These are phyloP conservation scores for Microtus ochrogaster DNA, from an alignment of 2,113 vertebrate species.

Conservation along the genomic window DNA sequence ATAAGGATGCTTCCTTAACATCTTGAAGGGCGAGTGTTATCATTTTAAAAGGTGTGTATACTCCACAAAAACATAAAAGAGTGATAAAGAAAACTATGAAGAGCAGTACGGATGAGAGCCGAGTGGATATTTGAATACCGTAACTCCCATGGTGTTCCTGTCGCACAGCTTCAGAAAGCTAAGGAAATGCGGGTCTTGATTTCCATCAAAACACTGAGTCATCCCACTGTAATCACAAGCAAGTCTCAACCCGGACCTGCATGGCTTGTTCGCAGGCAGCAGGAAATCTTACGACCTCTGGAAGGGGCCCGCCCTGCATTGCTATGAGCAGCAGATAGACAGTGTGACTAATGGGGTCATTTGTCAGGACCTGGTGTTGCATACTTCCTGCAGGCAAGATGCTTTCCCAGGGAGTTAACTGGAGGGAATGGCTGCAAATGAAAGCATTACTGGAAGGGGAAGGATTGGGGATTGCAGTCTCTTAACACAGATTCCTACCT, in stretches of 20 bases:
- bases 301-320: slow-evolving; percentile 68
- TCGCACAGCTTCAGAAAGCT: not conserved
- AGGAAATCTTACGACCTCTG: slow-evolving; percentile 68
- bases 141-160: not conserved
- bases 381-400: not conserved
- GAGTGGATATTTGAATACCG: not conserved
- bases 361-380: slow-evolving; percentile 8
- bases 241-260: slow-evolving; percentile 71
- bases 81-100: not conserved
- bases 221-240: slow-evolving; percentile 21
- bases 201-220: slow-evolving; percentile 53
- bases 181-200: not conserved
- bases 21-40: not conserved
- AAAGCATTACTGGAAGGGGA: slow-evolving; percentile 28
- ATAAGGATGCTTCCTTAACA: not conserved
- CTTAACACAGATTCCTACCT: not conserved
- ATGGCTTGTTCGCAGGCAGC: slow-evolving; percentile 48
- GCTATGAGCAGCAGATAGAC: not conserved
- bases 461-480: slow-evolving; percentile 51
- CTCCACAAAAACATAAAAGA: not conserved
- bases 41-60: not conserved
- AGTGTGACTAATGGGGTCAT: slow-evolving; percentile 40
- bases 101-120: not conserved
- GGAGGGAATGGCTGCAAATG: slow-evolving; percentile 50
- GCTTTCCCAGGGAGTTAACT: slow-evolving; percentile 4